A percentile compares a stretch with the other conserved stretches of the same genome.
Evolutionary conservation across 1,140 invertebrate species (phyloP).

Genomic region (Nilaparvata lugens): DNA sequence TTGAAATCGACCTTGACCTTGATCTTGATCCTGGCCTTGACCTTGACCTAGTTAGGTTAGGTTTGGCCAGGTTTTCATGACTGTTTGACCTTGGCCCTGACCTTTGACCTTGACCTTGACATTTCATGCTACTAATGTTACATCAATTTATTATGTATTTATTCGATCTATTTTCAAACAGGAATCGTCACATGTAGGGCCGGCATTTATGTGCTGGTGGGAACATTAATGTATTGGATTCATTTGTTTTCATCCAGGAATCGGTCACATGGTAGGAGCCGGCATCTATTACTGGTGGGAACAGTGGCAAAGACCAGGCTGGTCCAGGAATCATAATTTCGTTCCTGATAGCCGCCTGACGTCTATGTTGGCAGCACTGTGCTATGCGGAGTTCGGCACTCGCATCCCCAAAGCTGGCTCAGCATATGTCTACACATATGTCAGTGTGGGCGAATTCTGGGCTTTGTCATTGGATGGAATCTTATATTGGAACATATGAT

Average conservation of each 20-base stretch:
- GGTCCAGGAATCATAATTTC: conserved; percentile 83
- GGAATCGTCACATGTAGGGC: too few relatives aligned
- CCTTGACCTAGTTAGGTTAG: too few relatives aligned
- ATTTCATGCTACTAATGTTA: too few relatives aligned
- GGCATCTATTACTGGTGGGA: conserved; percentile 82
- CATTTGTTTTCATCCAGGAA: conserved; percentile 46
- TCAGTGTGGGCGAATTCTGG: conserved; percentile 86
- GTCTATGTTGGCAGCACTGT: conserved; percentile 76
- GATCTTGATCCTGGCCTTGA: too few relatives aligned
- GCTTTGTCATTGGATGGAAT: conserved; percentile 95
- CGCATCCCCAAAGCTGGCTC: conserved; percentile 83
- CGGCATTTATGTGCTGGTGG: too few relatives aligned
- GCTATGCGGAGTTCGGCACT: conserved; percentile 87
- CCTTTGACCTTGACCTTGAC: too few relatives aligned
- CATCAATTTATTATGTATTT: too few relatives aligned
- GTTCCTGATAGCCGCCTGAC: conserved; percentile 76
- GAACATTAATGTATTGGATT: too few relatives aligned
- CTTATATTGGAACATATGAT: conserved; percentile 87
- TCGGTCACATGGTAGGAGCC: conserved; percentile 89
- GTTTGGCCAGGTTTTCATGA: too few relatives aligned
- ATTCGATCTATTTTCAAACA: too few relatives aligned
- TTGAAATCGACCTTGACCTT: too few relatives aligned
- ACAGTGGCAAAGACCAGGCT: conserved; percentile 72
- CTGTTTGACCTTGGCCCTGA: too few relatives aligned
- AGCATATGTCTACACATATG: conserved; percentile 83